Conservation (phyloP, 2,888 invertebrate species). For the Callinectes sapidus region DNA sequence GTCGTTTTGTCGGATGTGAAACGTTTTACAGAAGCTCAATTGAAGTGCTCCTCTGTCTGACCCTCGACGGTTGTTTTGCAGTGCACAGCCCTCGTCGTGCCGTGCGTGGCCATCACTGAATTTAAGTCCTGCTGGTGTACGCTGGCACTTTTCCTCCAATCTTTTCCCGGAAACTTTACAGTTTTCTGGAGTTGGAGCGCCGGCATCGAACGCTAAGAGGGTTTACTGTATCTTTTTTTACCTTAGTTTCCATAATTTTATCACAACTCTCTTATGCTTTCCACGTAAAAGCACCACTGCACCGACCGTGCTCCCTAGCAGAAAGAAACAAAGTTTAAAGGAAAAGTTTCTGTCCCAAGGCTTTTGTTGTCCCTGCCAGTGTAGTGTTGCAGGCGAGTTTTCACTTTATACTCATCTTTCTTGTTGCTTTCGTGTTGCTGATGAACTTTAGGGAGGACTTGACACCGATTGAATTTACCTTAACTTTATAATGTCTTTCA, state of each 20-base stretch:
- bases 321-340: background rate
- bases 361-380: constrained; percentile 3
- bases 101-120: background rate
- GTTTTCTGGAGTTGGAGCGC: background rate
- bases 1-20: constrained; percentile 14
- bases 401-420: background rate
- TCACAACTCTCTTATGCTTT: background rate
- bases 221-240: background rate
- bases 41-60: constrained; percentile 1
- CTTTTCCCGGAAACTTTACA: background rate
- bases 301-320: background rate
- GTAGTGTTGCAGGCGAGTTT: background rate
- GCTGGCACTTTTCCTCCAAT: background rate
- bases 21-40: background rate
- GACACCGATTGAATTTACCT: background rate
- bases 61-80: background rate
- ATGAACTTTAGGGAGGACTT: background rate
- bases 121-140: constrained; percentile 4
- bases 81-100: background rate
- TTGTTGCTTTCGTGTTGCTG: background rate
- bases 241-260: background rate
- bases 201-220: background rate
- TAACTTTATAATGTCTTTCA: background rate
- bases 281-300: background rate
- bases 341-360: background rate